These are phyloP conservation scores for Corythaixoides concolor DNA, from an alignment of 2,113 vertebrate genomes.

Conservation along the genomic window DNA sequence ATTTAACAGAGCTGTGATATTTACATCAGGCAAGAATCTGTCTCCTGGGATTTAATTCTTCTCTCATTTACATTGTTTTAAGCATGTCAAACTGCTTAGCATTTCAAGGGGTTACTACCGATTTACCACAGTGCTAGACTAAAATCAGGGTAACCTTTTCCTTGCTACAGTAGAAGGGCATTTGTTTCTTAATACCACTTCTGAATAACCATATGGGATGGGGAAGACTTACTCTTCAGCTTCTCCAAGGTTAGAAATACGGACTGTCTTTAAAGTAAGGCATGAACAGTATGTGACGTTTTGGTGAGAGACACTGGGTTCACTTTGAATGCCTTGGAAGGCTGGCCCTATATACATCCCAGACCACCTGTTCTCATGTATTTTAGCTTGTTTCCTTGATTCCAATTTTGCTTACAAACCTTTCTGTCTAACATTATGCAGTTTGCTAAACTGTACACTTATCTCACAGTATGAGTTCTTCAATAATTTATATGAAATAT, in stretches of 20 bases:
- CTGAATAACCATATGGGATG: not conserved
- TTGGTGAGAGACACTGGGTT: not conserved
- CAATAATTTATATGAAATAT: not conserved
- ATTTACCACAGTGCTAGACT: not conserved
- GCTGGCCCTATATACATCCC: not conserved
- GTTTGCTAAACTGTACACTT: not conserved
- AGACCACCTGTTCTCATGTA: not conserved
- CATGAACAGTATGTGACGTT: not conserved
- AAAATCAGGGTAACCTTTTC: not conserved
- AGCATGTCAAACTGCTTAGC: not conserved
- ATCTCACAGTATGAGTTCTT: not conserved
- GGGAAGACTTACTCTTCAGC: not conserved
- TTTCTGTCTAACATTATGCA: not conserved
- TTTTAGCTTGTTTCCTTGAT: not conserved
- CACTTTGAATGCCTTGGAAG: not conserved
- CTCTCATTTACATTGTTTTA: not conserved
- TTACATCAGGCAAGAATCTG: not conserved
- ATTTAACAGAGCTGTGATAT: not conserved
- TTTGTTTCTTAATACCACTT: not conserved
- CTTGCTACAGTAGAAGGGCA: not conserved
- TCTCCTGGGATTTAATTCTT: not conserved
- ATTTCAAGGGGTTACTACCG: not conserved
- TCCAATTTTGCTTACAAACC: not conserved
- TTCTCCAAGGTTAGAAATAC: not conserved
- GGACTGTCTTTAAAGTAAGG: not conserved